Percentiles rank a stretch among this genome's conserved stretches.
Conservation (phyloP, 2,797 vertebrate species). For the Eupleurogrammus muticus region DNA sequence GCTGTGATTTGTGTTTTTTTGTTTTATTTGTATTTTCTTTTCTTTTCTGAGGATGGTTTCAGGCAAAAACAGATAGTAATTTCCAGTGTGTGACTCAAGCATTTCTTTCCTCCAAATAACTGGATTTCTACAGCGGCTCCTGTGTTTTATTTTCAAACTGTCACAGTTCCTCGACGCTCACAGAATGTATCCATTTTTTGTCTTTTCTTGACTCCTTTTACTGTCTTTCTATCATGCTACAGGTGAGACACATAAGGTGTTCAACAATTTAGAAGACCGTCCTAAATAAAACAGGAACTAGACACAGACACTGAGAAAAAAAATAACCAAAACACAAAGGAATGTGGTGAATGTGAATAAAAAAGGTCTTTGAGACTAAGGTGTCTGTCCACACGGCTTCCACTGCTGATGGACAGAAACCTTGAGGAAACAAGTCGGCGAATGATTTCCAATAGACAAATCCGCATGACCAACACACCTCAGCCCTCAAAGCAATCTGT, state of each 20-base stretch:
- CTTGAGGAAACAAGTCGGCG: conserved; percentile 70
- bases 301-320: no score
- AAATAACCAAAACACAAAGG: no score
- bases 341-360: conserved; percentile 36
- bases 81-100: background rate
- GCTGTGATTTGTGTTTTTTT: background rate
- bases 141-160: background rate
- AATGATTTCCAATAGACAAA: conserved; percentile 83
- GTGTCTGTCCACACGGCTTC: conserved; percentile 51
- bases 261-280: no score
- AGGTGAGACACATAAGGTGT: no score
- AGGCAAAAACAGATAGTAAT: background rate
- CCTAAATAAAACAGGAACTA: no score
- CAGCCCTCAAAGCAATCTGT: conserved; percentile 68
- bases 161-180: no score
- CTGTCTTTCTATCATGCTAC: no score
- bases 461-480: conserved; percentile 67
- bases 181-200: no score
- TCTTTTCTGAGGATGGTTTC: background rate
- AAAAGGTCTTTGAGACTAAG: conserved; percentile 33
- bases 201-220: no score
- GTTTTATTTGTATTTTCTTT: background rate
- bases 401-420: conserved; percentile 69
- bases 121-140: background rate
- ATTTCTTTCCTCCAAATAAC: background rate